phyloP scores from a whole-genome alignment of 2,113 vertebrate genomes.

The Barbus barbus region DNA sequence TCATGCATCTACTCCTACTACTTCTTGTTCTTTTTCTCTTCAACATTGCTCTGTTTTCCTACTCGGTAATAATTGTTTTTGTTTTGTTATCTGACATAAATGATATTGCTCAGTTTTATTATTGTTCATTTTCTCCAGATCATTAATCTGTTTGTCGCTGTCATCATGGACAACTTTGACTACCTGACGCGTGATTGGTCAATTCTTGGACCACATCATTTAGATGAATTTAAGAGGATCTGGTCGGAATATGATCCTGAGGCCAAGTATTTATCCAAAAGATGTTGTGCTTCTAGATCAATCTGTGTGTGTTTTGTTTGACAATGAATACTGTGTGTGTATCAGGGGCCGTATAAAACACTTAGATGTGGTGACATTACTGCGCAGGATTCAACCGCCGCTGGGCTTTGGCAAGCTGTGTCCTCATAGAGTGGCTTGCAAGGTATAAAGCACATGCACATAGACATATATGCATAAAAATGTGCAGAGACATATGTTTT shows the following conservation, averaged over 20 bases:
- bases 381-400: slow-evolving; percentile 96
- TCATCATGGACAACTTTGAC: slow-evolving; percentile 99
- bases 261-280: slow-evolving; percentile 80
- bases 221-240: slow-evolving; percentile 98
- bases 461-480: no score
- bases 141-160: slow-evolving; percentile 98
- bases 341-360: slow-evolving; percentile 95
- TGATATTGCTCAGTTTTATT: background rate
- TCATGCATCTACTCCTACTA: background rate
- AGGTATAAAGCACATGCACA: slow-evolving; percentile 74
- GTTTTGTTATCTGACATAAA: background rate
- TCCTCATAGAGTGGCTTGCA: slow-evolving; percentile 96
- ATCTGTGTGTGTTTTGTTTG: background rate
- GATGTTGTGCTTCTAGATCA: slow-evolving; percentile 60
- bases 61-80: background rate
- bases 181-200: slow-evolving; percentile 99
- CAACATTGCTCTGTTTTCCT: background rate
- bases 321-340: slow-evolving; percentile 25
- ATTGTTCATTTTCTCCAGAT: slow-evolving; percentile 75
- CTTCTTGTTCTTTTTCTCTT: background rate
- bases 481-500: no score
- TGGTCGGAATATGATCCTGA: slow-evolving; percentile 99
- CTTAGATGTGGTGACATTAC: slow-evolving; percentile 93
- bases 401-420: slow-evolving; percentile 97
- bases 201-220: slow-evolving; percentile 96